A percentile compares a stretch with the other conserved stretches of the same genome.
These are phyloP conservation scores for Stomorhina lunata DNA, from an alignment of 2,888 invertebrate genomes.

Conservation along the genomic window DNA sequence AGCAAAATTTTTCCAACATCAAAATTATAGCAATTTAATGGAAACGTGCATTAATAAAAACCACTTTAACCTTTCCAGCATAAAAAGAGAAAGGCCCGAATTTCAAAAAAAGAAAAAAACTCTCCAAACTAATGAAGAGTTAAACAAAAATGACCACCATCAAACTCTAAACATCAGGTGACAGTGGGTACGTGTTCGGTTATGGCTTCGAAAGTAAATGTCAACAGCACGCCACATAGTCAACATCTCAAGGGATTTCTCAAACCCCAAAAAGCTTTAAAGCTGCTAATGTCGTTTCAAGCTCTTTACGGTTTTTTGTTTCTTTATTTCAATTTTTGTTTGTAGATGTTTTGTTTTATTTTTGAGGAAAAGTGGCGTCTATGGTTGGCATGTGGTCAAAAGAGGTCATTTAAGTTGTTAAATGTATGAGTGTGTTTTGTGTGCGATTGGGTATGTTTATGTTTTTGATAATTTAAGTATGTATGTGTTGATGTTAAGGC, in stretches of 20 bases:
- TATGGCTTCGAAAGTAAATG: constrained; percentile 60
- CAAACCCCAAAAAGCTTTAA: constrained; percentile 52
- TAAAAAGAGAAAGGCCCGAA: neutral
- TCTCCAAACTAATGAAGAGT: neutral
- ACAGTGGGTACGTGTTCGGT: constrained; percentile 41
- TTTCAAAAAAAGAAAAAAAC: neutral
- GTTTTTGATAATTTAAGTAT: no score
- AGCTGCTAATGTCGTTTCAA: constrained; percentile 28
- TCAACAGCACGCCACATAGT: constrained; percentile 61
- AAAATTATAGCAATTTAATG: constrained; percentile 27
- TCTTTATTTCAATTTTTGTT: neutral
- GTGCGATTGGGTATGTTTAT: neutral
- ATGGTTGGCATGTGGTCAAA: constrained; percentile 63
- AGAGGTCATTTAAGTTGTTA: constrained; percentile 54
- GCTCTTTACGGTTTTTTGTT: neutral
- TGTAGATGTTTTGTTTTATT: no score
- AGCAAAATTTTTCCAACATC: neutral
- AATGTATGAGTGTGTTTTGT: neutral
- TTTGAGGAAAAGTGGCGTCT: constrained; percentile 49
- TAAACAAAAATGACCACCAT: constrained; percentile 21
- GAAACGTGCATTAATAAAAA: constrained; percentile 8
- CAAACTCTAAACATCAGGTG: constrained; percentile 6
- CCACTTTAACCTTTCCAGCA: constrained; percentile 26
- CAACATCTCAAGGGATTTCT: constrained; percentile 57
- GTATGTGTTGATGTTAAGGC: neutral